Evolutionary conservation across 37 sponge, comb jelly and placozoan species (phyloP).

Genomic region (Geodia barretti): DNA sequence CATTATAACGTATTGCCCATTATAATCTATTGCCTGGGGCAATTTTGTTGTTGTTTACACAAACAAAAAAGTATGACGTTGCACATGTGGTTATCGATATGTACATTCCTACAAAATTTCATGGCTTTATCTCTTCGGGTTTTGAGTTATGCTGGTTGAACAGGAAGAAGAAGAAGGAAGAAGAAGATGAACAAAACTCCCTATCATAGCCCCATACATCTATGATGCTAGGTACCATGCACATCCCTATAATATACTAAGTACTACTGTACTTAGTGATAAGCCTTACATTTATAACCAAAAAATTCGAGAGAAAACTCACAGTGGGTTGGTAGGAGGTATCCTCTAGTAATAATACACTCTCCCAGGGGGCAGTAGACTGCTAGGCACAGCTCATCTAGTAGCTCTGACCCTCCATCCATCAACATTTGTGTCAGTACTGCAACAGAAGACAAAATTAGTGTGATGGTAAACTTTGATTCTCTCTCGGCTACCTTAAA

Average conservation of each 20-base stretch:
- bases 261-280: too few relatives aligned
- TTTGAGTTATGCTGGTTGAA: background rate
- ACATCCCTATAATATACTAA: constrained; percentile 4
- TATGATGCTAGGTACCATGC: background rate
- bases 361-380: constrained; percentile 51
- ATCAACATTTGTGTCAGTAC: constrained; percentile 33
- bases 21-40: too few relatives aligned
- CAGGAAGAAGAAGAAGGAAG: background rate
- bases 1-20: too few relatives aligned
- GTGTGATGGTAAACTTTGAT: too few relatives aligned
- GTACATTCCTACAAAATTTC: too few relatives aligned
- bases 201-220: background rate
- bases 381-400: constrained; percentile 47
- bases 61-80: too few relatives aligned
- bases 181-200: background rate
- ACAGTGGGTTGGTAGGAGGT: constrained; percentile 44
- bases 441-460: constrained; percentile 4
- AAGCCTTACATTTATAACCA: constrained; percentile 1
- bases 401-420: constrained; percentile 21
- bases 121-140: too few relatives aligned
- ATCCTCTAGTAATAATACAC: constrained; percentile 51
- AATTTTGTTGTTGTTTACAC: too few relatives aligned
- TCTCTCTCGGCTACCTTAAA: too few relatives aligned
- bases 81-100: too few relatives aligned
- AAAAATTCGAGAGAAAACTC: background rate